These are phyloP conservation scores for Eupithecia subumbrata DNA, from an alignment of 2,888 invertebrate species.

Conservation along the genomic window DNA sequence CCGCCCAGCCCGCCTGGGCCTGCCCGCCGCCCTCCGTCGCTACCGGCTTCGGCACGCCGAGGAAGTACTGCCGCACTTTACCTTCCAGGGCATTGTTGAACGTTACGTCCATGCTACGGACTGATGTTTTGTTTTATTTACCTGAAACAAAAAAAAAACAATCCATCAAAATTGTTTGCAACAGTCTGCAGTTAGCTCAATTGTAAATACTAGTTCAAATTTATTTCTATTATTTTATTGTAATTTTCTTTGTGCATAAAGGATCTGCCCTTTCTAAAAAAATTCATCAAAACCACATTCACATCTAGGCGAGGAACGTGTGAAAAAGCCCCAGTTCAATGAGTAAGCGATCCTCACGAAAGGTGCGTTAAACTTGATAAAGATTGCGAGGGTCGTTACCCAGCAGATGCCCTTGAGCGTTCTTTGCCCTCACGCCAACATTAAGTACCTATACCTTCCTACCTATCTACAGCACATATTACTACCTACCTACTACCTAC, in stretches of 20 bases:
- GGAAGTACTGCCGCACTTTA: constrained; percentile 90
- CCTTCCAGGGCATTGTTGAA: constrained; percentile 92
- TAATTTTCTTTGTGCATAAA: no score
- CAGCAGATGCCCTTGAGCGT: constrained; percentile 77
- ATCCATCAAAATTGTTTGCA: no score
- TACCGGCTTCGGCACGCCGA: constrained; percentile 88
- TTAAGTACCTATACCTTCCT: constrained; percentile 18
- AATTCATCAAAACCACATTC: neutral
- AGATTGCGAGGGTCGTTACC: constrained; percentile 68
- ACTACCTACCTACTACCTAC: no score
- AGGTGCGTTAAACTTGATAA: constrained; percentile 28
- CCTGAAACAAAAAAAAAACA: constrained; percentile 58
- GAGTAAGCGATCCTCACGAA: constrained; percentile 13
- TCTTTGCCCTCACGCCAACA: constrained; percentile 65
- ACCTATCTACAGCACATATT: neutral
- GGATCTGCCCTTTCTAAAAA: no score
- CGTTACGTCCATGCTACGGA: constrained; percentile 89
- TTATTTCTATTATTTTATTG: no score
- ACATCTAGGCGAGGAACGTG: neutral
- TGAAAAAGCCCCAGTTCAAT: neutral
- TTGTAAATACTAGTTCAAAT: no score
- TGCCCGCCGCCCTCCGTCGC: constrained; percentile 66
- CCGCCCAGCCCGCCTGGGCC: constrained; percentile 58
- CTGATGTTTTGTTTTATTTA: constrained; percentile 57
- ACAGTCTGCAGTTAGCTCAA: no score